phyloP scores from a whole-genome alignment of 2,888 invertebrate genomes.

The Noctua comes region DNA sequence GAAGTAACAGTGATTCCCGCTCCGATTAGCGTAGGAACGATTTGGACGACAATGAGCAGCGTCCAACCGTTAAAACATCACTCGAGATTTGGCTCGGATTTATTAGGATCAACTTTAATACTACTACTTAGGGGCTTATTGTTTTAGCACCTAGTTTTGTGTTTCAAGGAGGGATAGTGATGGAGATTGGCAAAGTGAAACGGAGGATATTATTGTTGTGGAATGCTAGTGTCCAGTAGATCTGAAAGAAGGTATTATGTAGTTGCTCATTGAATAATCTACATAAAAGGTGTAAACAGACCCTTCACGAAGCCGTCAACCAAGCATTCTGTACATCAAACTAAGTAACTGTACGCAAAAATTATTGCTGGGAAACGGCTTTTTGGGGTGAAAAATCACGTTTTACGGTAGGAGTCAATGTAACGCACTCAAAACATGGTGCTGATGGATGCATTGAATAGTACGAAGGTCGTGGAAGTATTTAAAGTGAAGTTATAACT shows the following conservation, averaged over 20 bases:
- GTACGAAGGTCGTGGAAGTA: too few species aligned
- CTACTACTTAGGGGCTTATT: conserved; percentile 9
- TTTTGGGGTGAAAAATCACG: too few species aligned
- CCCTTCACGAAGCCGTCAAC: too few species aligned
- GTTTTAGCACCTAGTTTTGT: background rate
- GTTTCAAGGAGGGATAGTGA: background rate
- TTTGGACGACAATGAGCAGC: conserved; percentile 72
- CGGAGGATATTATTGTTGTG: background rate
- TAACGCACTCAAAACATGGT: too few species aligned
- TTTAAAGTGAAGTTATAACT: too few species aligned
- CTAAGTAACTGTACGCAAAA: too few species aligned
- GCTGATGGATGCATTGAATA: too few species aligned
- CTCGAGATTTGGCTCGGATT: conserved; percentile 63
- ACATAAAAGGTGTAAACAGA: too few species aligned
- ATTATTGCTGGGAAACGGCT: too few species aligned
- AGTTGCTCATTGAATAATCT: background rate
- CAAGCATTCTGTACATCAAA: too few species aligned
- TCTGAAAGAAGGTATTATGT: background rate
- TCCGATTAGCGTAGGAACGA: conserved; percentile 77
- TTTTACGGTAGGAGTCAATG: too few species aligned
- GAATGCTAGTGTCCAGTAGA: background rate
- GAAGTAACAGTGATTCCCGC: conserved; percentile 75
- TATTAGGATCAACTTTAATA: conserved; percentile 48
- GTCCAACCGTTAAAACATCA: conserved; percentile 64
- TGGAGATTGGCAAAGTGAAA: background rate